Evolutionary conservation across 2,888 invertebrate species (phyloP), one percentile per base, ranked within the genome.

Genomic region (Lathronympha strigana): DNA sequence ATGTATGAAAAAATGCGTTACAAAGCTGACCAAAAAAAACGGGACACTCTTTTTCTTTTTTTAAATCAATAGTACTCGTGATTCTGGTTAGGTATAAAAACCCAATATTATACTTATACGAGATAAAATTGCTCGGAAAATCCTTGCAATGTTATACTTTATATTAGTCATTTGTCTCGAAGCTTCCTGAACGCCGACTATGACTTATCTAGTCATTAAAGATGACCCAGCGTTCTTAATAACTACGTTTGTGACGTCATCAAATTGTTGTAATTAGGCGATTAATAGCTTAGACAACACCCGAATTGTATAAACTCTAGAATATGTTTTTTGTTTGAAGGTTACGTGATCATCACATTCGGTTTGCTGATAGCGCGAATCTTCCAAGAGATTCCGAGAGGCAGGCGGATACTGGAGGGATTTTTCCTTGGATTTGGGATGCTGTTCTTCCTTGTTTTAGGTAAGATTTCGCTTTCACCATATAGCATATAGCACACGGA

Each of bases 391-490:
- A 88, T 96, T 69, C 94, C 94, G 40, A 91, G 87, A 33, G 93
- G 94, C 5, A 89, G 93, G 69, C 90, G 94, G 71, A 93, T 94
- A 61, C 86, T 95, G 76, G 96, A 96, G 80, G 91, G 94, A n/a
- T 92, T 95, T 67, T 87, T 95, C 54, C 91, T 96, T n/a, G 94
- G 94, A 9, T 85, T 95, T 62, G 96, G 96, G 4, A 92, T 95
- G 68, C 85, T 95, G 69, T 92, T 96, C 73, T 96, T 95, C 80
- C 92, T 94, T 49, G 89, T 95, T 58, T 88, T 95, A 73, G 95
- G 94, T 94, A 78, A 85, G 86, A 70, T 23, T 47, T 23, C 6
- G 15, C 3, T 33, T n/a, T n/a, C n/a, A n/a, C n/a, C n/a, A n/a
- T n/a, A n/a, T n/a, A n/a, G n/a, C n/a, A n/a, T n/a, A n/a, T n/a